phyloP scores from a whole-genome alignment of 2,797 vertebrate species.

The Macropodus opercularis region DNA sequence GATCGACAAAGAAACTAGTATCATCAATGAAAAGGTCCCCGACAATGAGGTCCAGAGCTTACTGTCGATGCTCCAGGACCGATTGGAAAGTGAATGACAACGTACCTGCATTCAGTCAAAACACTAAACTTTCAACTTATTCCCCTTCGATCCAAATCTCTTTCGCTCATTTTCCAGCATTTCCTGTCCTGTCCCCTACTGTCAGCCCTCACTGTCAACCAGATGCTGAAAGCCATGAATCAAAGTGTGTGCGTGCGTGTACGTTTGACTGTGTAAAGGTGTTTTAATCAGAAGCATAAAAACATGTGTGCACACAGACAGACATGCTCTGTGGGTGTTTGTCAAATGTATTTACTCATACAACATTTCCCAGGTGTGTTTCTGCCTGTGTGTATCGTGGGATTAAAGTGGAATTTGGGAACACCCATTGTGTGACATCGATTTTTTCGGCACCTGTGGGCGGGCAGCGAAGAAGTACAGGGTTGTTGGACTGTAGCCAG shows the following conservation, averaged over 20 bases:
- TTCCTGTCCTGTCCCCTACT: conserved; percentile 4
- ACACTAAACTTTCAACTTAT: background rate
- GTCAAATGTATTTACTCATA: conserved; percentile 69
- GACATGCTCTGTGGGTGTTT: conserved; percentile 67
- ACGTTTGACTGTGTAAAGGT: conserved; percentile 51
- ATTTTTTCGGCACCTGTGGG: conserved; percentile 78
- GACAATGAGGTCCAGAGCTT: background rate
- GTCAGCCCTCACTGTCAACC: conserved; percentile 48
- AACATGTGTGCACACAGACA: conserved; percentile 56
- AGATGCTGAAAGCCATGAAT: conserved; percentile 75
- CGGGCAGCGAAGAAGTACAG: conserved; percentile 64
- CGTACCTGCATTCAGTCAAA: background rate
- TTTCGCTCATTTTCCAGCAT: conserved; percentile 9
- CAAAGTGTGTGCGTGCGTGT: conserved; percentile 45
- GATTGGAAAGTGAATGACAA: background rate
- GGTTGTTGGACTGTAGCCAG: conserved; percentile 49
- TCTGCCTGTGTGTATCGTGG: conserved; percentile 46
- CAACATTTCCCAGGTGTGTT: conserved; percentile 54
- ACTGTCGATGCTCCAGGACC: background rate
- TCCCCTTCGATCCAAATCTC: conserved; percentile 8
- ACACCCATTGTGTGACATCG: conserved; percentile 77
- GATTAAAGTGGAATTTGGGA: conserved; percentile 81
- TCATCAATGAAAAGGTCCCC: background rate
- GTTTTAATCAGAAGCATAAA: conserved; percentile 71
- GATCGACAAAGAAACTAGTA: background rate